A percentile compares a stretch with the other conserved stretches of the same genome.
Conservation (phyloP, 1,140 invertebrate genomes). For the Heterodera schachtii region DNA sequence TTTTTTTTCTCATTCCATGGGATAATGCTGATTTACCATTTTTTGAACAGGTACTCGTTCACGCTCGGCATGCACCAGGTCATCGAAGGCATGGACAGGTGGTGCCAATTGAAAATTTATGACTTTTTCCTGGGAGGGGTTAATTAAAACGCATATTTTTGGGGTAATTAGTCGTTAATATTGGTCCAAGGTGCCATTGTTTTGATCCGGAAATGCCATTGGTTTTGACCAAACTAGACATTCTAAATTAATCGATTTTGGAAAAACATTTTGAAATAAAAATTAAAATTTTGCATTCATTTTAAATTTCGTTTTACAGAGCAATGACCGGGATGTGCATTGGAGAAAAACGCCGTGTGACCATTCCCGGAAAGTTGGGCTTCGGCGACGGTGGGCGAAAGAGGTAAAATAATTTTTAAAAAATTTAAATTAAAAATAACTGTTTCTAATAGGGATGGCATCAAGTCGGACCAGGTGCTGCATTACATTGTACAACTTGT, state of each 20-base stretch:
- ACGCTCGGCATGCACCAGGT: constrained; percentile 60
- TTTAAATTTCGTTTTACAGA: neutral
- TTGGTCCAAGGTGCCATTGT: too few species aligned
- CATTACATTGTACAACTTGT: constrained; percentile 65
- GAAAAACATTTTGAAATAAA: too few species aligned
- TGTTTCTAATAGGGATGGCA: constrained; percentile 48
- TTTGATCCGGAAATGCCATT: too few species aligned
- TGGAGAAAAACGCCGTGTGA: constrained; percentile 64
- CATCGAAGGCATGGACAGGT: constrained; percentile 62
- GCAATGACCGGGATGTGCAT: constrained; percentile 61
- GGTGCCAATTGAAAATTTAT: constrained; percentile 11
- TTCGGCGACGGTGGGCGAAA: constrained; percentile 58
- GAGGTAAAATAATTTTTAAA: constrained; percentile 40
- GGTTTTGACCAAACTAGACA: too few species aligned
- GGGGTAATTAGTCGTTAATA: too few species aligned
- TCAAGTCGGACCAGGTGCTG: constrained; percentile 58
- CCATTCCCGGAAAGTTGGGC: constrained; percentile 58
- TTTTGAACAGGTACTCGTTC: constrained; percentile 59
- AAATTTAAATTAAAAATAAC: constrained; percentile 13
- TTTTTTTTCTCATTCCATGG: constrained; percentile 28
- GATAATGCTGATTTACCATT: neutral
- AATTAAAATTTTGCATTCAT: too few species aligned
- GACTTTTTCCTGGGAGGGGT: neutral
- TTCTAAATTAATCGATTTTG: too few species aligned
- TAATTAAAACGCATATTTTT: too few species aligned